A percentile compares a stretch with the other conserved stretches of the same genome.
Conservation (phyloP, 2,888 invertebrate species). For the Drosophila anomalata region DNA sequence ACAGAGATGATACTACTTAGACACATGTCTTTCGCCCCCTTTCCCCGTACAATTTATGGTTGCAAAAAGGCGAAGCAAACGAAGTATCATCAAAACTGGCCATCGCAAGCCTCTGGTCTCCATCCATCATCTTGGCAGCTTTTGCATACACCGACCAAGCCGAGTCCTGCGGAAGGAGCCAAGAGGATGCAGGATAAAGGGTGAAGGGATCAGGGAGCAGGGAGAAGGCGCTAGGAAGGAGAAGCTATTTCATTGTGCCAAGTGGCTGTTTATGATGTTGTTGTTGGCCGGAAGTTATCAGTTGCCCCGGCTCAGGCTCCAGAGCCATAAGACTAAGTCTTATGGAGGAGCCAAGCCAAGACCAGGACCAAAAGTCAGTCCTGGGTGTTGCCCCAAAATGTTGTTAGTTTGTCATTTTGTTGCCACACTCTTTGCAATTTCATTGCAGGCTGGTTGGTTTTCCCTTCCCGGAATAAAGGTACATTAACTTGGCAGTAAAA, state of each 20-base stretch:
- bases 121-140: slow-evolving; percentile 67
- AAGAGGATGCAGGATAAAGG: neutral
- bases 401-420: slow-evolving; percentile 57
- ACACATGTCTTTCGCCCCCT: slow-evolving; percentile 43
- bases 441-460: slow-evolving; percentile 23
- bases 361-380: slow-evolving; percentile 45
- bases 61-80: slow-evolving; percentile 24
- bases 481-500: neutral
- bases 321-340: slow-evolving; percentile 26
- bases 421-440: slow-evolving; percentile 38
- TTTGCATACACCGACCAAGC: slow-evolving; percentile 32
- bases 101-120: slow-evolving; percentile 46
- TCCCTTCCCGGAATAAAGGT: neutral
- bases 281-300: slow-evolving; percentile 71
- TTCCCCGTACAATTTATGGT: slow-evolving; percentile 34
- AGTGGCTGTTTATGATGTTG: slow-evolving; percentile 54
- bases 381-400: slow-evolving; percentile 51
- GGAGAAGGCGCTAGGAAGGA: neutral
- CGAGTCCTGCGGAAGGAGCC: slow-evolving; percentile 16
- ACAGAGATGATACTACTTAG: slow-evolving; percentile 65
- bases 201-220: neutral
- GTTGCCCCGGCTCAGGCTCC: slow-evolving; percentile 54
- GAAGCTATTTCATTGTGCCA: slow-evolving; percentile 47
- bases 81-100: slow-evolving; percentile 29
- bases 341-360: slow-evolving; percentile 10